phyloP scores from a whole-genome alignment of 2,113 vertebrate genomes.

The Sturnus vulgaris region DNA sequence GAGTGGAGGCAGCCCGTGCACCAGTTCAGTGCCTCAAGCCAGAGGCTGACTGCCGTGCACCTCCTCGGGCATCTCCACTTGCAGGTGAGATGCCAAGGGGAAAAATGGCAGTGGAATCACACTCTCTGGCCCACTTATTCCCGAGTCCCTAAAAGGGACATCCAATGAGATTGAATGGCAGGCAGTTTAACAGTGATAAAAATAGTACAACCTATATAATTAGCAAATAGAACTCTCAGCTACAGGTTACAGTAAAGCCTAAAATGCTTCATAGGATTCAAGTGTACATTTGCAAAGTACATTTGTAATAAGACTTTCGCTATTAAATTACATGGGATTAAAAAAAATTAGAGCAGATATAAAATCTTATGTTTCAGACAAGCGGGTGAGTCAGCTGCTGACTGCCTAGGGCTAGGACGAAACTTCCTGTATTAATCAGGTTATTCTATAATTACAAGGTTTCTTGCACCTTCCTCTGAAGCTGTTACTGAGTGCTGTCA shows the following conservation, averaged over 20 bases:
- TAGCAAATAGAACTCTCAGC: conserved; percentile 46
- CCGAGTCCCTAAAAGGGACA: conserved; percentile 19
- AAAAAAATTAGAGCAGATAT: conserved; percentile 35
- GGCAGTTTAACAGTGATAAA: conserved; percentile 52
- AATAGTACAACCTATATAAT: conserved; percentile 65
- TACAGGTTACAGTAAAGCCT: conserved; percentile 35
- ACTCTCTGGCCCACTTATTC: conserved; percentile 50
- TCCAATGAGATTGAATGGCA: conserved; percentile 56
- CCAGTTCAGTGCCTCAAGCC: neutral
- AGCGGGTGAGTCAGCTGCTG: conserved; percentile 61
- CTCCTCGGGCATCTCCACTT: neutral
- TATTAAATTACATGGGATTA: neutral
- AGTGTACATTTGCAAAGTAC: neutral
- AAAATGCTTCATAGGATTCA: conserved; percentile 22
- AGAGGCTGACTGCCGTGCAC: neutral
- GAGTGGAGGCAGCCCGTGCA: neutral
- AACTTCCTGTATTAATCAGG: conserved; percentile 68
- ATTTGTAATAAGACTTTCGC: neutral
- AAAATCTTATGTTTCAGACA: conserved; percentile 46
- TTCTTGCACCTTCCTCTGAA: conserved; percentile 63
- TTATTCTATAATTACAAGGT: conserved; percentile 65
- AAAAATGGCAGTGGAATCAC: neutral
- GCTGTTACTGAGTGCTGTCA: conserved; percentile 5
- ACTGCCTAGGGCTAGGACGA: conserved; percentile 62
- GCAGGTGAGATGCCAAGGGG: neutral